phyloP scores from a whole-genome alignment of 35 echinoderm and acorn worm species.

The Eucidaris tribuloides region DNA sequence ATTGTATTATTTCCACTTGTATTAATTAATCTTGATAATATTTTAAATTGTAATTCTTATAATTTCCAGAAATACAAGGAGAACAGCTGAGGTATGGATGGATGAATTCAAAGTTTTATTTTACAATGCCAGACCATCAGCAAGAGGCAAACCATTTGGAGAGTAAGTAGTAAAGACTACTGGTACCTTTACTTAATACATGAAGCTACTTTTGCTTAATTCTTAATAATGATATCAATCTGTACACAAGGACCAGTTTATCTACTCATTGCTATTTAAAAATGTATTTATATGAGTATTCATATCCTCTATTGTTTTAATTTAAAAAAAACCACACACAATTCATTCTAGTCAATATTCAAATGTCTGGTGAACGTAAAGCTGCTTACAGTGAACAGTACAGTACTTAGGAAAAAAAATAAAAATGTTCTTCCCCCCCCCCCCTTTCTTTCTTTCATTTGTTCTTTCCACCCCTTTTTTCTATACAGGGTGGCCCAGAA shows the following conservation, averaged over 20 bases:
- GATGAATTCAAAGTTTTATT: constrained; percentile 96
- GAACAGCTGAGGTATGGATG: constrained; percentile 97
- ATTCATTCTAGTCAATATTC: neutral
- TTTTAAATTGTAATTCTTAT: too few species aligned
- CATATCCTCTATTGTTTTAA: neutral
- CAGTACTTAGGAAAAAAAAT: too few species aligned
- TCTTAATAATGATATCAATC: neutral
- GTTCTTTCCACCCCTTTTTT: too few species aligned
- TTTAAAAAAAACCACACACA: neutral
- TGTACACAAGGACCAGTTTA: neutral
- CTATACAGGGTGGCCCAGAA: too few species aligned
- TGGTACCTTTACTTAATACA: neutral
- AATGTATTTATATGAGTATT: neutral
- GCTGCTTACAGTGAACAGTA: too few species aligned
- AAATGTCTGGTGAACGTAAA: too few species aligned
- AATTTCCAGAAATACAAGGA: constrained; percentile 80
- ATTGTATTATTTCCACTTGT: too few species aligned
- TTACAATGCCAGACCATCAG: constrained; percentile 91
- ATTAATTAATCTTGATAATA: too few species aligned
- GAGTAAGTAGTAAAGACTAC: constrained; percentile 47
- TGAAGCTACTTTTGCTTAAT: neutral
- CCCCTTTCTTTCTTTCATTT: too few species aligned
- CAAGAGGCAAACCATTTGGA: constrained; percentile 87
- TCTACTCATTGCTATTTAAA: neutral
- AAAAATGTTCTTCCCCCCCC: too few species aligned